Percentiles rank a stretch among this genome's conserved stretches.
phyloP scores from a whole-genome alignment of 2,888 invertebrate species.

The Tachina grossa region DNA sequence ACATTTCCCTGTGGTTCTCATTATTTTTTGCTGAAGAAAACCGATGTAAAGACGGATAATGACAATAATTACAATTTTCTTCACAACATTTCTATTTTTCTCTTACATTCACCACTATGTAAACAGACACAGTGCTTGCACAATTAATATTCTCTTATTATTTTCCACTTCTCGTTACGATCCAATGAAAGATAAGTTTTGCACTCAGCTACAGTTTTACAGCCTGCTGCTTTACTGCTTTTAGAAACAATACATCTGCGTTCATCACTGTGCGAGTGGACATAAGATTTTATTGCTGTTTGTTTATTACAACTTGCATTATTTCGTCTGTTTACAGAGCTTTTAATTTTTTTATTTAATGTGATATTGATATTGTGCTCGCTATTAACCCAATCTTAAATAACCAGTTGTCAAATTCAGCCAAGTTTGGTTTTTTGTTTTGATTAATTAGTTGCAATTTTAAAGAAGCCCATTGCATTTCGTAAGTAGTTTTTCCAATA shows the following conservation, averaged over 20 bases:
- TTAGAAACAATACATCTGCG: conserved; percentile 27
- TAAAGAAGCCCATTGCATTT: conserved; percentile 20
- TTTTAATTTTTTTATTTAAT: conserved; percentile 8
- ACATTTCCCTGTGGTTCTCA: neutral
- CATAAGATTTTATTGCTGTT: conserved; percentile 3
- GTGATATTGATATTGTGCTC: conserved; percentile 27
- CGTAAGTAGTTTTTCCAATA: conserved; percentile 4
- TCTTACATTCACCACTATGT: conserved; percentile 28
- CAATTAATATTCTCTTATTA: conserved; percentile 25
- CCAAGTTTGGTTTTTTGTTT: conserved; percentile 36
- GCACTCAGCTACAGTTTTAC: conserved; percentile 15
- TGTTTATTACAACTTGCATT: neutral
- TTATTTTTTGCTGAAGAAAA: neutral
- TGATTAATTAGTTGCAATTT: conserved; percentile 9
- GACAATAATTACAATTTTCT: conserved; percentile 38
- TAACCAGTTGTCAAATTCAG: conserved; percentile 36
- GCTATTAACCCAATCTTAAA: conserved; percentile 45
- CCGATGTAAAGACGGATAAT: conserved; percentile 17
- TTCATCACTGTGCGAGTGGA: neutral
- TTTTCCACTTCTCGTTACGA: conserved; percentile 39
- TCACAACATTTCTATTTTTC: conserved; percentile 20
- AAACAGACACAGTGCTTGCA: conserved; percentile 18
- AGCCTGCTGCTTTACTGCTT: conserved; percentile 20
- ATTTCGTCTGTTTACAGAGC: neutral
- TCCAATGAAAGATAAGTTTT: conserved; percentile 33